Evolutionary conservation across 2,888 invertebrate genomes (phyloP).

Genomic region (Phymatocera aterrima): DNA sequence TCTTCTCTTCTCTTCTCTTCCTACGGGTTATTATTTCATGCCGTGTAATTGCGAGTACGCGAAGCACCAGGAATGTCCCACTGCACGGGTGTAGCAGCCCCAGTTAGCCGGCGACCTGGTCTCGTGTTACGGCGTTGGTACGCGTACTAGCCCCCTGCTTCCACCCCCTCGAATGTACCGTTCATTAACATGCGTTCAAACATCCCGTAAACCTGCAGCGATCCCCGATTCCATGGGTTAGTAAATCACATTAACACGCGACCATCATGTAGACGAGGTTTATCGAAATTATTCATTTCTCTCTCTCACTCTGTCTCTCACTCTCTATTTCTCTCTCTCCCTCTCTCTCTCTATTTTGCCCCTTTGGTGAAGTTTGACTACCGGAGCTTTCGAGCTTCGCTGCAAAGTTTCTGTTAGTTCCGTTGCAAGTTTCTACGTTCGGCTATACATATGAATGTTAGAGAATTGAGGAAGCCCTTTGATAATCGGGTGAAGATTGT

Average conservation of each 20-base stretch:
- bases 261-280: conserved; percentile 15
- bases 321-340: not conserved
- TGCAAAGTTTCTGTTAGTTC: conserved; percentile 1
- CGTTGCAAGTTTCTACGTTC: not conserved
- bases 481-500: conserved; percentile 10
- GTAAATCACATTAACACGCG: conserved; percentile 24
- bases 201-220: conserved; percentile 22
- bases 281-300: conserved; percentile 23
- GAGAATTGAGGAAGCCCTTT: not conserved
- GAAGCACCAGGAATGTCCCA: conserved; percentile 39
- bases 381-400: not conserved
- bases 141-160: not conserved
- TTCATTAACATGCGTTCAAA: conserved; percentile 37
- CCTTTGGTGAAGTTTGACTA: not conserved
- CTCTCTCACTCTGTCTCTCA: conserved; percentile 7
- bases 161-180: conserved; percentile 18
- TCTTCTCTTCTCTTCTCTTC: too few species aligned
- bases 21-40: conserved; percentile 61
- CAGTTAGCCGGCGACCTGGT: conserved; percentile 25
- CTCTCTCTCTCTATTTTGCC: not conserved
- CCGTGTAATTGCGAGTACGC: conserved; percentile 50
- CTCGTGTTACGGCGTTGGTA: not conserved
- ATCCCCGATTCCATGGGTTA: conserved; percentile 25
- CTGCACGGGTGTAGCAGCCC: conserved; percentile 22
- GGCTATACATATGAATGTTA: not conserved